phyloP scores from a whole-genome alignment of 2,113 vertebrate species.

The Bujurquina vittata region DNA sequence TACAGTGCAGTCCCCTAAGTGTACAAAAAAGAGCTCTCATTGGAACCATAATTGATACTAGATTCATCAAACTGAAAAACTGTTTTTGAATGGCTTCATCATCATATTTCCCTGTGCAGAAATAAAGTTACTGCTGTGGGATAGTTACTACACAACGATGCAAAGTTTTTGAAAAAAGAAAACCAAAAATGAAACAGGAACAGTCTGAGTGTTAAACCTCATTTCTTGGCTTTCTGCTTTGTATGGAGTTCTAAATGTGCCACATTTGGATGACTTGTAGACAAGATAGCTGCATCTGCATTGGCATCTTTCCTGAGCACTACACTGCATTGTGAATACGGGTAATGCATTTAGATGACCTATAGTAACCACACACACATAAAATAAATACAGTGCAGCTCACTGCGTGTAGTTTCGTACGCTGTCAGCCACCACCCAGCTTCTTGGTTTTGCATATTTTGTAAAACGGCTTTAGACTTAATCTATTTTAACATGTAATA shows the following conservation, averaged over 20 bases:
- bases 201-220: background rate
- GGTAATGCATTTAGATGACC: background rate
- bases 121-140: too few relatives aligned
- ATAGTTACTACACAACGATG: too few relatives aligned
- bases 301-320: background rate
- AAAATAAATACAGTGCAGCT: accelerated
- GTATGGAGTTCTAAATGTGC: background rate
- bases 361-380: background rate
- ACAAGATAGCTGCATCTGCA: background rate
- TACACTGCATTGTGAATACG: background rate
- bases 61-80: background rate
- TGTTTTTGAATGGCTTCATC: background rate
- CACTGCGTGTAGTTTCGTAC: background rate
- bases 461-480: background rate
- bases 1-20: background rate
- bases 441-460: background rate
- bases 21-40: background rate
- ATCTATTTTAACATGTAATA: background rate
- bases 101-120: background rate
- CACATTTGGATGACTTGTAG: background rate
- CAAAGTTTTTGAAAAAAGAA: background rate
- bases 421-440: background rate
- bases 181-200: background rate
- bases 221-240: background rate
- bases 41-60: background rate